Evolutionary conservation across 2,797 vertebrate genomes (phyloP), one percentile per base, ranked within the genome.

Genomic region (Garrulus glandarius): DNA sequence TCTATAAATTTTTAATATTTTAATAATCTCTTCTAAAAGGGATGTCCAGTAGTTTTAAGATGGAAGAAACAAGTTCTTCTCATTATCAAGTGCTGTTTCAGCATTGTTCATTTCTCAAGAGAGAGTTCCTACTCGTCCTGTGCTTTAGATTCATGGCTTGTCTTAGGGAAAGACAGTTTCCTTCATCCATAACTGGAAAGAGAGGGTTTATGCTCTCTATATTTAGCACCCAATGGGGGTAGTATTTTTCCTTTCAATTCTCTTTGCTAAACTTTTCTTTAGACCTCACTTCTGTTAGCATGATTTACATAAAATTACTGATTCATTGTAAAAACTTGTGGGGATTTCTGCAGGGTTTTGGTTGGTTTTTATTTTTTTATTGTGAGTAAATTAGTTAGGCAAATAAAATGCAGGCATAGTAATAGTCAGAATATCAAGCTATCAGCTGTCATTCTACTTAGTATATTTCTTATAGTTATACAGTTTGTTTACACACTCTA

Each of bases 81-180:
- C 52, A 19, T 76, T 76, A 56, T 41, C 50, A 76, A 65, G 32
- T 29, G 37, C 34, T 70, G 24, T 74, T 92, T 79, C 44, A 60
- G 34, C 1, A 4, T 34, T 57, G 3, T 46, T 87, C 6, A 6
- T 75, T 91, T 77, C 49, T 89, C 34, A 60, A n/a, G 78, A 57
- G 65, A 34, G 1, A 1, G 1, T 12, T 71, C 2, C 50, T 64
- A 41, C 41, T 94, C 0, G 0, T 88, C 29, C 52, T 79, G 14
- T 3, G 1, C 39, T 77, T 89, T 34, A 65, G 29, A 30, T 27
- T 60, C 1, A 3, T 41, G 19, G 19, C 46, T 61, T 4, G 11
- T 71, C 34, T 59, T 80, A 68, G 52, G 16, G 67, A 67, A 63
- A 61, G 24, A 8, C 0, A 1, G 21, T 56, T 92, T 91, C n/a